These are phyloP conservation scores for Delphinapterus leucas DNA, from an alignment of 2,113 vertebrate species.

Conservation along the genomic window DNA sequence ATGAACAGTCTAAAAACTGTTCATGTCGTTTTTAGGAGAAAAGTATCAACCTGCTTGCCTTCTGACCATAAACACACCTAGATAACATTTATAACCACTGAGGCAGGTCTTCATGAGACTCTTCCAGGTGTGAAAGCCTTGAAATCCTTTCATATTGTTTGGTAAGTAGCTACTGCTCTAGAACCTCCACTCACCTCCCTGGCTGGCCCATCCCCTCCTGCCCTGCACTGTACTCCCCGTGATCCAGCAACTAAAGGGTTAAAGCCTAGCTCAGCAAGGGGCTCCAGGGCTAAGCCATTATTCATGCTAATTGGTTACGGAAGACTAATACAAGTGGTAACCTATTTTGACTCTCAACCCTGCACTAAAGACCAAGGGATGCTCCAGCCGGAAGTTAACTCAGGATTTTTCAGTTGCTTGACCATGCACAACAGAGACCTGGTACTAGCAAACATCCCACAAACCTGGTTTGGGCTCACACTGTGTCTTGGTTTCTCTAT, in stretches of 20 bases:
- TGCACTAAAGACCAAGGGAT: neutral
- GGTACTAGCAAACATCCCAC: neutral
- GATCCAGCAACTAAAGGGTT: neutral
- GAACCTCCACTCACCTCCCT: neutral
- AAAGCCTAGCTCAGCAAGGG: neutral
- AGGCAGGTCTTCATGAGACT: neutral
- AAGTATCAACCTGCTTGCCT: neutral
- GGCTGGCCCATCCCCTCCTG: neutral
- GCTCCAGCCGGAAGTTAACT: neutral
- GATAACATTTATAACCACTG: neutral
- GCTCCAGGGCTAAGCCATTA: neutral
- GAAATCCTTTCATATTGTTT: neutral
- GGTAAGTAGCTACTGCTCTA: neutral
- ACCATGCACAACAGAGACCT: neutral
- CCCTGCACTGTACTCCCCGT: neutral
- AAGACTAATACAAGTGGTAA: neutral
- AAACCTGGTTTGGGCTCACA: neutral
- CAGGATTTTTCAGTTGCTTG: neutral
- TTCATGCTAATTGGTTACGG: neutral
- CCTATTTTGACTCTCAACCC: neutral
- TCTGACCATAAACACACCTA: neutral
- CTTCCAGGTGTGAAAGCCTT: neutral
- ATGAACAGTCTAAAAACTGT: neutral
- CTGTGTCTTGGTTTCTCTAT: conserved; percentile 6
- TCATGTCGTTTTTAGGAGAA: neutral